phyloP scores from a whole-genome alignment of 1,140 invertebrate species.

The Brachionus plicatilis region DNA sequence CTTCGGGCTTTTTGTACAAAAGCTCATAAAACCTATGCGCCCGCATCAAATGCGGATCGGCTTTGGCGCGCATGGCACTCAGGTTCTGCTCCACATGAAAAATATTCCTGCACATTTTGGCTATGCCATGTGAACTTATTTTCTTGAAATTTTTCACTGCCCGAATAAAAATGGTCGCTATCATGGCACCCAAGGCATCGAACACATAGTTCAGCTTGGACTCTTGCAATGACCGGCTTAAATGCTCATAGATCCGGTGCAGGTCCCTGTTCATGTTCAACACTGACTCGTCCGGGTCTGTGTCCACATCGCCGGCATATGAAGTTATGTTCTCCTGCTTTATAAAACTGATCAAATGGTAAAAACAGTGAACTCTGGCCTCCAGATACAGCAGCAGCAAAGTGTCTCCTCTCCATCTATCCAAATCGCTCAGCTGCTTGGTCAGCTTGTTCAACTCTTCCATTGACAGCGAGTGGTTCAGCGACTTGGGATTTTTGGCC shows the following conservation, averaged over 20 bases:
- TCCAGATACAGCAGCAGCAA: conserved; percentile 24
- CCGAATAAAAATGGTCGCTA: conserved; percentile 27
- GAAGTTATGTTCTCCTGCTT: conserved; percentile 5
- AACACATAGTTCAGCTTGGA: conserved; percentile 6
- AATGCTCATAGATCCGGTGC: conserved; percentile 4
- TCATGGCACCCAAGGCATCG: conserved; percentile 16
- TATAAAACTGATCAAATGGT: conserved; percentile 22
- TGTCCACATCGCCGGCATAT: conserved; percentile 31
- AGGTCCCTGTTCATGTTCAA: conserved; percentile 16
- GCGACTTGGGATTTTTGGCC: conserved; percentile 24
- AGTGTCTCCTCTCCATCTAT: conserved; percentile 21
- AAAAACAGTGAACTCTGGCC: conserved; percentile 36
- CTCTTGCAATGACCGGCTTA: conserved; percentile 25
- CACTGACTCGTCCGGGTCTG: conserved; percentile 26
- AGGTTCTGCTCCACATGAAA: conserved; percentile 37
- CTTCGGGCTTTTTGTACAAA: conserved; percentile 39
- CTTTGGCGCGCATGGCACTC: neutral
- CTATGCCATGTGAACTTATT: conserved; percentile 8
- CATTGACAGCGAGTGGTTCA: conserved; percentile 29
- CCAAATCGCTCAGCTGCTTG: conserved; percentile 18
- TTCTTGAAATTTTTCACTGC: conserved; percentile 23
- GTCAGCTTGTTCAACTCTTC: neutral
- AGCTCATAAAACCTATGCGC: conserved; percentile 38
- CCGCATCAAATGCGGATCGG: conserved; percentile 25
- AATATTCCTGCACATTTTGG: conserved; percentile 40